phyloP scores from a whole-genome alignment of 2,797 vertebrate genomes.

The Danio albolineatus region DNA sequence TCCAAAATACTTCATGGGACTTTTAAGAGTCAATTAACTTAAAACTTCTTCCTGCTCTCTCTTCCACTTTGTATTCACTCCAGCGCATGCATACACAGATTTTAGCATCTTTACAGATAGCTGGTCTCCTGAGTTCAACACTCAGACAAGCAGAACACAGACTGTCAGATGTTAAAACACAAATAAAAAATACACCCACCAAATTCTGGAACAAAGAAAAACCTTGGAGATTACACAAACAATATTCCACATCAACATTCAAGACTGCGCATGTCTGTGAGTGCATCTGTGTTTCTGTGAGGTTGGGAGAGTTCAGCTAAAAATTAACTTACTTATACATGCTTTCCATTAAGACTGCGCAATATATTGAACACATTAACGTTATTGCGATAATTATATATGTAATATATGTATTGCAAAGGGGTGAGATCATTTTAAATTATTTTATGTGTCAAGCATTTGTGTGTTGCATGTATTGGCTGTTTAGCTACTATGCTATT shows the following conservation, averaged over 20 bases:
- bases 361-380: no score
- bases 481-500: no score
- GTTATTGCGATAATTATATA: no score
- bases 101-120: conserved; percentile 38
- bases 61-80: conserved; percentile 26
- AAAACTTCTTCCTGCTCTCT: background rate
- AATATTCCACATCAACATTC: conserved; percentile 1
- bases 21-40: background rate
- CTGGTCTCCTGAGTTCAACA: conserved; percentile 42
- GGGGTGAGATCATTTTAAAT: no score
- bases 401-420: no score
- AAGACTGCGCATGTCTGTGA: background rate
- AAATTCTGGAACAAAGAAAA: conserved; percentile 37
- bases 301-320: background rate
- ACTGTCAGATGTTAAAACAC: conserved; percentile 46
- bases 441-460: no score
- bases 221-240: conserved; percentile 34
- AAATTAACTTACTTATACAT: background rate
- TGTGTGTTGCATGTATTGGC: no score
- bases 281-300: background rate
- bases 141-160: conserved; percentile 55
- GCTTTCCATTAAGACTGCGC: no score
- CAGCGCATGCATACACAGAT: conserved; percentile 5
- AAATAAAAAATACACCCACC: background rate
- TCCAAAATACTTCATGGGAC: no score